Base-by-base conservation (phyloP, 2,113 vertebrate genomes). In the Cyprinodon tularosa region DNA sequence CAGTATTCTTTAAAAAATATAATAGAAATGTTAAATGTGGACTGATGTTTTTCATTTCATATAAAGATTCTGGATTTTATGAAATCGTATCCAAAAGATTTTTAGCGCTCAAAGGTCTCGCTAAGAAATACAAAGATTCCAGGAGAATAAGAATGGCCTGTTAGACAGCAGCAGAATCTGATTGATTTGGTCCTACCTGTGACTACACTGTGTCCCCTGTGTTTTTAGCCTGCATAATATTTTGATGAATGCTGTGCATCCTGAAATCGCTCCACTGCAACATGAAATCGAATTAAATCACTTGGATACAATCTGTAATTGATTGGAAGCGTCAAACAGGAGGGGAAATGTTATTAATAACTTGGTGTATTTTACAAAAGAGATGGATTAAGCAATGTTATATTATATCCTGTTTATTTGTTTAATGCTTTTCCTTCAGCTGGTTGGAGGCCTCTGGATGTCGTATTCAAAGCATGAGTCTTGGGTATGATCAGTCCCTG, bases 231-330 rank as follows among this genome's bases (percentile, higher is more conserved):
- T n/a, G 77, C 82, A 91, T 93, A 93, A 93, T 93, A 89, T 88
- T 90, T 84, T 93, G 93, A 94, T 91, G 90, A 93, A 94, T 93
- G 86, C 78, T 3, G 37, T 57, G 69, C 82, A 82, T 82, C 89
- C 86, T 83, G 86, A 92, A 93, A 90, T 87, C 82, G 71, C 90
- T 87, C 82, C 88, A 40, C 83, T 75, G 91, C 90, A 88, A 89
- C 90, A 88, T 68, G 20, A 90, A 91, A 93, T 93, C 90, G 76
- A 92, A 93, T 93, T 78, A 93, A 93, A 90, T 93, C 92, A 93
- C 92, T 90, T 92, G 88, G 91, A 93, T 93, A 88, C 87, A 80
- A 92, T 92, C 90, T 84, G 83, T 91, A 92, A 94, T 93, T 93
- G 89, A 94, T 94, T 91, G 82, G 81, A 89, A 87, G 81, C 87